Percentiles rank a stretch among this genome's conserved stretches.
phyloP scores from a whole-genome alignment of 2,888 invertebrate genomes.

The Drosophila formosana region DNA sequence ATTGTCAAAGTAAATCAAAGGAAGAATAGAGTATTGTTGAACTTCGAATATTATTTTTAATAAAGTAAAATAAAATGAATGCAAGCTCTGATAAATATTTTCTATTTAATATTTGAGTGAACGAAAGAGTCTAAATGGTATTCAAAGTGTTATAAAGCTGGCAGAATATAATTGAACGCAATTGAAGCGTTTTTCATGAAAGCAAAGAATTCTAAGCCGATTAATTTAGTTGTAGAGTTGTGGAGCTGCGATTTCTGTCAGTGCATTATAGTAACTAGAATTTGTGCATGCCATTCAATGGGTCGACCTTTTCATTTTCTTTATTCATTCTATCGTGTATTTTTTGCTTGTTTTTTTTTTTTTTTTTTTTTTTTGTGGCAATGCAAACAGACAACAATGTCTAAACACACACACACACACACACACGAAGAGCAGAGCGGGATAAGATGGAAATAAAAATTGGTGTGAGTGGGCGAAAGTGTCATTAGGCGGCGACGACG shows the following conservation, averaged over 20 bases:
- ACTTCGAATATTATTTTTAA: too few relatives aligned
- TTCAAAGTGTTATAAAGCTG: background rate
- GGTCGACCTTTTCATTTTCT: constrained; percentile 63
- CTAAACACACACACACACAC: constrained; percentile 40
- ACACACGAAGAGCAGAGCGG: background rate
- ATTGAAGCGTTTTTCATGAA: too few relatives aligned
- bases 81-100: too few relatives aligned
- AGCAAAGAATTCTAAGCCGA: too few relatives aligned
- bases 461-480: constrained; percentile 46
- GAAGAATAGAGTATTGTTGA: too few relatives aligned
- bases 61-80: too few relatives aligned
- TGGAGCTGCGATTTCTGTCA: constrained; percentile 1
- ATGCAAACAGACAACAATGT: constrained; percentile 66
- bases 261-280: constrained; percentile 45
- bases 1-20: too few relatives aligned
- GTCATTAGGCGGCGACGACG: constrained; percentile 66
- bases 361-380: constrained; percentile 34
- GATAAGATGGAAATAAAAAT: constrained; percentile 23
- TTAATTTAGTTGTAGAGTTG: too few relatives aligned
- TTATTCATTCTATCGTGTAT: constrained; percentile 44
- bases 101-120: too few relatives aligned
- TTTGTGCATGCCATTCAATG: constrained; percentile 54
- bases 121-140: too few relatives aligned
- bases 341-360: constrained; percentile 12
- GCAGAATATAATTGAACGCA: too few relatives aligned